phyloP scores from a whole-genome alignment of 2,113 vertebrate species.

The Oreotrochilus melanogaster region DNA sequence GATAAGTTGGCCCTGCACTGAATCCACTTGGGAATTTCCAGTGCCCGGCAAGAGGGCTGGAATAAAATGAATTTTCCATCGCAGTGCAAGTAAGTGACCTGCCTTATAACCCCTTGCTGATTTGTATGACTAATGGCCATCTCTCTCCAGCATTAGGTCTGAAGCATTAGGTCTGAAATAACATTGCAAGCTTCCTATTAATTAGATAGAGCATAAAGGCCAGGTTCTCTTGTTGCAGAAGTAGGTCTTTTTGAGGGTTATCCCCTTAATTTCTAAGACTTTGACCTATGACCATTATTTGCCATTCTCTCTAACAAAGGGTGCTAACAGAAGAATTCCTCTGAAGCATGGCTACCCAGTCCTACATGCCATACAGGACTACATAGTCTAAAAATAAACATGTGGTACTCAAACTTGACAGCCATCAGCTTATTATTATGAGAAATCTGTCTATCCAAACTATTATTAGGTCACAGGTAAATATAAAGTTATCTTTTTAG shows the following conservation, averaged over 20 bases:
- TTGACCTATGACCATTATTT: neutral
- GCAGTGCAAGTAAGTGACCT: neutral
- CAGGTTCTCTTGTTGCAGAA: constrained; percentile 1
- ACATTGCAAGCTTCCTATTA: neutral
- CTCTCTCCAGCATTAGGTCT: neutral
- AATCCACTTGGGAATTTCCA: constrained; percentile 8
- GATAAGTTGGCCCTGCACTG: neutral
- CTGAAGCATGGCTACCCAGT: neutral
- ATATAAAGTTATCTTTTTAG: neutral
- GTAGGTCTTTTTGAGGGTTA: constrained; percentile 2
- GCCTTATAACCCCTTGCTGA: constrained; percentile 4
- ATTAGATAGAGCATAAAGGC: constrained; percentile 38
- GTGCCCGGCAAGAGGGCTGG: neutral
- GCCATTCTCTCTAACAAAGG: neutral
- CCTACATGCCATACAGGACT: neutral
- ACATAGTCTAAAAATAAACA: neutral
- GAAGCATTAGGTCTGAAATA: neutral
- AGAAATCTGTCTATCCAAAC: neutral
- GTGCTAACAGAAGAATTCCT: neutral
- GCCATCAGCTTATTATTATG: neutral
- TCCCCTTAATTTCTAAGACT: constrained; percentile 13
- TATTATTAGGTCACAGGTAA: neutral
- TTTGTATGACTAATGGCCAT: constrained; percentile 27
- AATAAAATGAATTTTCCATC: neutral
- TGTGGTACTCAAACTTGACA: neutral